Conservation (phyloP, 2,888 invertebrate species). For the Brachyptera risi region DNA sequence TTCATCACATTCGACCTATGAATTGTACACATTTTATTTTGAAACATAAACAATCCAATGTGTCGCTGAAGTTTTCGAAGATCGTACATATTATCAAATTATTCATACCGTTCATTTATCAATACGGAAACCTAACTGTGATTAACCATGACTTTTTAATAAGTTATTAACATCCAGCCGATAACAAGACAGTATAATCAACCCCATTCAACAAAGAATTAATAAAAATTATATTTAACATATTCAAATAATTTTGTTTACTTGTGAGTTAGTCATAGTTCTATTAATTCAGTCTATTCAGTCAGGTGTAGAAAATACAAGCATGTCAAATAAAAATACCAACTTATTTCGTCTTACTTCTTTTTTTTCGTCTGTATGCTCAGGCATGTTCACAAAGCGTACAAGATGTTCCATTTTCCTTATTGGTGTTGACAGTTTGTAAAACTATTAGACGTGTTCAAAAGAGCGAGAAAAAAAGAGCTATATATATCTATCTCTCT, state of each 20-base stretch:
- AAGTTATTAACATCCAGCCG: too few relatives aligned
- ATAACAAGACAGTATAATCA: too few relatives aligned
- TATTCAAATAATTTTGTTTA: slow-evolving; percentile 11
- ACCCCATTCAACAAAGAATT: background rate
- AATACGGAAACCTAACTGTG: too few relatives aligned
- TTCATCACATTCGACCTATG: too few relatives aligned
- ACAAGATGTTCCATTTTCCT: background rate
- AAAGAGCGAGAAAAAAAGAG: background rate
- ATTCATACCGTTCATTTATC: too few relatives aligned
- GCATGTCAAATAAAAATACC: slow-evolving; percentile 17
- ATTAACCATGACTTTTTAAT: too few relatives aligned
- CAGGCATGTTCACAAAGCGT: slow-evolving; percentile 14
- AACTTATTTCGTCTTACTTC: slow-evolving; percentile 14
- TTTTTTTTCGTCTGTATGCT: background rate
- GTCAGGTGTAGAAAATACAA: slow-evolving; percentile 1
- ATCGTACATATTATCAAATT: too few relatives aligned
- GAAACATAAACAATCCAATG: too few relatives aligned
- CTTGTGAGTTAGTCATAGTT: background rate
- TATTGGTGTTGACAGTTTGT: slow-evolving; percentile 13
- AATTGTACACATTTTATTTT: too few relatives aligned
- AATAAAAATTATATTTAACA: slow-evolving; percentile 15
- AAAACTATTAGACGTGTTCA: slow-evolving; percentile 1
- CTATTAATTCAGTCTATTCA: slow-evolving; percentile 8
- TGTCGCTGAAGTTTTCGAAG: too few relatives aligned
- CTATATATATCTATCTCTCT: background rate